These are phyloP conservation scores for Patella pellucida DNA, from an alignment of 2,888 invertebrate species.

Conservation along the genomic window DNA sequence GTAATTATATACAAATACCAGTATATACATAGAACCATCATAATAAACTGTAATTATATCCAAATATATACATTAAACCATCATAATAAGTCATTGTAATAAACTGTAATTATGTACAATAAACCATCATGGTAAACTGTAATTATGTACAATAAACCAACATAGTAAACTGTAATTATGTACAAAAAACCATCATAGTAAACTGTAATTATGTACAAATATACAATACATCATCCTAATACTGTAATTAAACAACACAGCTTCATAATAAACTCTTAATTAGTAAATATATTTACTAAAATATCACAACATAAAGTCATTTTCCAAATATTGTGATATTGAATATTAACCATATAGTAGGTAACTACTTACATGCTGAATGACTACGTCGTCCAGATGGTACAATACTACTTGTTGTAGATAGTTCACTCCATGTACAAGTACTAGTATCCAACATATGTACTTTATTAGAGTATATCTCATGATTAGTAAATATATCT, in stretches of 20 bases:
- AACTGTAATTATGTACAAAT: background rate
- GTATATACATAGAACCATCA: background rate
- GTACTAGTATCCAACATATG: conserved; percentile 79
- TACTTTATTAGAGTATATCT: conserved; percentile 84
- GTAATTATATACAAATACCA: conserved; percentile 67
- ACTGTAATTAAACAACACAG: background rate
- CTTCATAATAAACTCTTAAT: background rate
- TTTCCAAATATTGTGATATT: too few species aligned
- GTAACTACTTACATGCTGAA: conserved; percentile 83
- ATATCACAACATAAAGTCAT: too few species aligned
- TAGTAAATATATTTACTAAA: background rate
- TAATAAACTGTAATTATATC: conserved; percentile 74
- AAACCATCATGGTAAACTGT: background rate
- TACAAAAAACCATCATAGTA: background rate
- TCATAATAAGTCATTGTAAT: background rate
- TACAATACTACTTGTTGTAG: conserved; percentile 75
- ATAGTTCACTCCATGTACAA: conserved; percentile 77
- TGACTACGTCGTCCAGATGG: conserved; percentile 90
- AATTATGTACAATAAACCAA: background rate
- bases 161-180: background rate
- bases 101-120: background rate
- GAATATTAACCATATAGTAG: too few species aligned
- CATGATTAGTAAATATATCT: conserved; percentile 77
- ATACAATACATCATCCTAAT: background rate
- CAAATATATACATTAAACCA: conserved; percentile 3